These are phyloP conservation scores for Dermochelys coriacea DNA, from an alignment of 2,797 vertebrate species.

Conservation along the genomic window DNA sequence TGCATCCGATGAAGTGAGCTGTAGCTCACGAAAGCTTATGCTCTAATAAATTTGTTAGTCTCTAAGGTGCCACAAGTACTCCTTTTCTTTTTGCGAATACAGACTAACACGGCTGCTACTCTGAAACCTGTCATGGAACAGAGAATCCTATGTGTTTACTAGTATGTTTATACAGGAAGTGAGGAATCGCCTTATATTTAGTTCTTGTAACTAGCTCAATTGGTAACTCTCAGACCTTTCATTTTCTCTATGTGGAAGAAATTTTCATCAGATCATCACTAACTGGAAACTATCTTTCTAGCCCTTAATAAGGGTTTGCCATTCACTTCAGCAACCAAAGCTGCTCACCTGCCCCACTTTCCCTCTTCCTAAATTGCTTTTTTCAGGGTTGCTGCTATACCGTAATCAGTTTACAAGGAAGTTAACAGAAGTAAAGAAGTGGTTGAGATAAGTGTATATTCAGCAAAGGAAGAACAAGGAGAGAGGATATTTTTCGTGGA, in stretches of 20 bases:
- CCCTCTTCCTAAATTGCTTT: neutral
- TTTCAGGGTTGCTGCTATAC: neutral
- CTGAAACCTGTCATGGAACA: too few species aligned
- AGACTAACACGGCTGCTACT: too few species aligned
- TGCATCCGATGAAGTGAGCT: too few species aligned
- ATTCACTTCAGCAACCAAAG: neutral
- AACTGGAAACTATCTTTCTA: neutral
- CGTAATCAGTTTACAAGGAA: neutral
- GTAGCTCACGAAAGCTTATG: too few species aligned
- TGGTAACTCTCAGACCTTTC: neutral
- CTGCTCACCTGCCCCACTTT: neutral
- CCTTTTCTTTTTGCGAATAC: too few species aligned
- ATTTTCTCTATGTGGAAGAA: neutral
- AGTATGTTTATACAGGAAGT: neutral
- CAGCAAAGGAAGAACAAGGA: neutral
- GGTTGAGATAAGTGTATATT: neutral
- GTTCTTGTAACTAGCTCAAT: neutral
- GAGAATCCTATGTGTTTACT: neutral
- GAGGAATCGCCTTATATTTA: neutral
- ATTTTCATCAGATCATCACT: neutral
- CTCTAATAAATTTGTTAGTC: too few species aligned
- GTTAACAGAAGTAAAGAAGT: neutral
- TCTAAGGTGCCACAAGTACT: too few species aligned
- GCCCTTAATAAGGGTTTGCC: neutral
- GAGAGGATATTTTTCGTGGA: neutral